Conservation (phyloP, 2,113 vertebrate species). For the Rhineura floridana region DNA sequence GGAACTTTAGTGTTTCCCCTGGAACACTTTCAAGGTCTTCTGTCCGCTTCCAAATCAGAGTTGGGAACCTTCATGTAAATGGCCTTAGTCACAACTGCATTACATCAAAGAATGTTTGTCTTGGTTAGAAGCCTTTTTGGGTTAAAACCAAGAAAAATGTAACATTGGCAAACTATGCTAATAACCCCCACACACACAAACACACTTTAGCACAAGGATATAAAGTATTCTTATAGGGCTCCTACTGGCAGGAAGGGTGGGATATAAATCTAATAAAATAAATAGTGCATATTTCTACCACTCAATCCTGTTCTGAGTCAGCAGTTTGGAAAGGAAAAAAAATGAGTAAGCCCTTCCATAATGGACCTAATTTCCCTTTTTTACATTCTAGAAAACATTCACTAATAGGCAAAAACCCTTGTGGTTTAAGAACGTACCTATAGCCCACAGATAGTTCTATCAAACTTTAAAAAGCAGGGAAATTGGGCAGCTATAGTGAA, state of each 20-base stretch:
- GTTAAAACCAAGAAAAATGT: slow-evolving; percentile 76
- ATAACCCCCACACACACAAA: slow-evolving; percentile 45
- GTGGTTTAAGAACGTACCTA: no score
- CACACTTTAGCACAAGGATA: slow-evolving; percentile 27
- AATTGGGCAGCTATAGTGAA: no score
- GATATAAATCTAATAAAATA: no score
- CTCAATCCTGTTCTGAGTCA: slow-evolving; percentile 67
- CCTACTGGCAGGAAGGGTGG: no score
- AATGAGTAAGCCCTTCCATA: slow-evolving; percentile 57
- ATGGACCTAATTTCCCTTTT: slow-evolving; percentile 63
- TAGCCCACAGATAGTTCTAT: no score
- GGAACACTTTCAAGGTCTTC: slow-evolving; percentile 67
- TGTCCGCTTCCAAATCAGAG: slow-evolving; percentile 60
- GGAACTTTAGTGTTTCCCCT: slow-evolving; percentile 62
- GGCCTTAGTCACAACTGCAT: slow-evolving; percentile 69
- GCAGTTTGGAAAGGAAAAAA: slow-evolving; percentile 66
- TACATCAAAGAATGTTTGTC: slow-evolving; percentile 78
- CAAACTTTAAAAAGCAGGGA: no score
- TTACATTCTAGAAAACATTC: slow-evolving; percentile 42
- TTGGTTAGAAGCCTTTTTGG: slow-evolving; percentile 78
- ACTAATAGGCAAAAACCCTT: no score
- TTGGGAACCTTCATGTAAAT: slow-evolving; percentile 59
- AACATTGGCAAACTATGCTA: slow-evolving; percentile 58
- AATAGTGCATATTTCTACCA: slow-evolving; percentile 48
- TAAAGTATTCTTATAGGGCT: slow-evolving; percentile 36